phyloP scores from a whole-genome alignment of 2,888 invertebrate species.

The Polymixis flavicincta region DNA sequence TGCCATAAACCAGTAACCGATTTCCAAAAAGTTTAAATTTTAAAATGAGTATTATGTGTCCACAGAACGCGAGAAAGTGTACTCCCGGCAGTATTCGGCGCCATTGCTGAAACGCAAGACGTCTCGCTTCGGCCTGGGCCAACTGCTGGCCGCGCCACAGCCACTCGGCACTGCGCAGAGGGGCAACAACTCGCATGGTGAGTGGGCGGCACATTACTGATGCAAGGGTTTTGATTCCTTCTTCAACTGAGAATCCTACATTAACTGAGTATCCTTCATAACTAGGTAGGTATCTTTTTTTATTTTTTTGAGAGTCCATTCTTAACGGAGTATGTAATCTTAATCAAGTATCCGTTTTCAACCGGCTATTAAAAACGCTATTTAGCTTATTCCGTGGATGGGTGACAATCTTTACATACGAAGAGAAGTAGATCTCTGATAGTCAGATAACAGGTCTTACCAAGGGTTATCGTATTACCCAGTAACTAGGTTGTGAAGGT shows the following conservation, averaged over 20 bases:
- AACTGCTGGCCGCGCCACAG: conserved; percentile 91
- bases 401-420: no score
- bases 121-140: conserved; percentile 97
- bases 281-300: not conserved
- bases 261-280: not conserved
- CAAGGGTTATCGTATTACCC: no score
- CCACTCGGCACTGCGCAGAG: conserved; percentile 65
- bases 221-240: not conserved
- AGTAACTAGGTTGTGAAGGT: no score
- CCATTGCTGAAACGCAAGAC: conserved; percentile 98
- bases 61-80: conserved; percentile 95
- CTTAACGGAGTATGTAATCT: not conserved
- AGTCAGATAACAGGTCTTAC: no score
- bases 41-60: not conserved
- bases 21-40: not conserved
- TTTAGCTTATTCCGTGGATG: no score
- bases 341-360: no score
- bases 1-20: not conserved
- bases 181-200: conserved; percentile 69
- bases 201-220: conserved; percentile 49
- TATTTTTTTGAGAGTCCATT: not conserved
- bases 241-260: not conserved
- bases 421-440: no score
- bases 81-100: conserved; percentile 97
- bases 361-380: no score